Percentiles rank a stretch among this genome's conserved stretches.
These are phyloP conservation scores for Scomber colias DNA, from an alignment of 2,113 vertebrate species.

Conservation along the genomic window DNA sequence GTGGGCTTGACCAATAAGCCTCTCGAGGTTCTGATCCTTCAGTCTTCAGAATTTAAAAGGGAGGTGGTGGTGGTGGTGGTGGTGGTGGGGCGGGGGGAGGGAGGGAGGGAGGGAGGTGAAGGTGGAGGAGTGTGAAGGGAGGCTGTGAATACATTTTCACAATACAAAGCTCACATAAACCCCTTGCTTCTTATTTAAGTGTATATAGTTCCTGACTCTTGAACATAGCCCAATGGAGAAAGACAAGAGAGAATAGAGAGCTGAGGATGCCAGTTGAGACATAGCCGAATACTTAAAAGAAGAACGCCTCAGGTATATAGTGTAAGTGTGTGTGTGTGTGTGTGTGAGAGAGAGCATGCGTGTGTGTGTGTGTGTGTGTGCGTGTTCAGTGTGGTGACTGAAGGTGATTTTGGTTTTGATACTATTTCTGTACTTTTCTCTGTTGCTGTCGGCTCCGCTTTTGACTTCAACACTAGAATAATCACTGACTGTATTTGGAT, in stretches of 20 bases:
- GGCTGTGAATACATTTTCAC: slow-evolving; percentile 64
- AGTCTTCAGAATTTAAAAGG: slow-evolving; percentile 54
- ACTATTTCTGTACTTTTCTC: slow-evolving; percentile 44
- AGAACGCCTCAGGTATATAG: slow-evolving; percentile 63
- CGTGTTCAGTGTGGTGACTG: slow-evolving; percentile 13
- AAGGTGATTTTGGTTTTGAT: slow-evolving; percentile 60
- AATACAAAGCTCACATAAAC: slow-evolving; percentile 63
- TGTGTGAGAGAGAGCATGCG: neutral
- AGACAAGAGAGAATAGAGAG: slow-evolving; percentile 64
- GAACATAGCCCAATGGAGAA: slow-evolving; percentile 64
- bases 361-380: slow-evolving; percentile 35
- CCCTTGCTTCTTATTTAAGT: slow-evolving; percentile 46
- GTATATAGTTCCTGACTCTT: slow-evolving; percentile 64
- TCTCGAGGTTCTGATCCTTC: slow-evolving; percentile 64
- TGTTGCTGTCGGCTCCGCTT: slow-evolving; percentile 28
- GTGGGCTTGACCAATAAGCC: slow-evolving; percentile 68
- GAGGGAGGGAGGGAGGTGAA: neutral
- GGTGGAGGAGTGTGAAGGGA: slow-evolving; percentile 37
- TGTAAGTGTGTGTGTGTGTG: slow-evolving; percentile 41
- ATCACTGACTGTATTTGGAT: slow-evolving; percentile 21
- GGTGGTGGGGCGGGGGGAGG: too few species aligned
- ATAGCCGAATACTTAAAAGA: slow-evolving; percentile 69
- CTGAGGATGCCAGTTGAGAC: slow-evolving; percentile 66
- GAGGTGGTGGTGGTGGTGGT: neutral
- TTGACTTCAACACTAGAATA: slow-evolving; percentile 45